Evolutionary conservation across 2,113 vertebrate species (phyloP).

Genomic region (Larimichthys polyactis): DNA sequence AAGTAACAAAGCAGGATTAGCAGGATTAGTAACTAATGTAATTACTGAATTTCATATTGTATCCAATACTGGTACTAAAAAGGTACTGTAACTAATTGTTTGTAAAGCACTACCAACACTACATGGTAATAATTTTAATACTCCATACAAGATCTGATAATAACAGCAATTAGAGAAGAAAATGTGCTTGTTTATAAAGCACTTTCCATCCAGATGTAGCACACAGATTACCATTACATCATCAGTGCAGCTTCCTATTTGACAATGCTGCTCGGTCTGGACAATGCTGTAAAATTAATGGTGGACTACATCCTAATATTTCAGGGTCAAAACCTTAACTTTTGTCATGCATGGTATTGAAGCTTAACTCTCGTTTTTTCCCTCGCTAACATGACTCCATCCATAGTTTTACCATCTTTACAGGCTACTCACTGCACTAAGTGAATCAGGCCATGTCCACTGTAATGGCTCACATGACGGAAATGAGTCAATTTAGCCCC

Average conservation of each 20-base stretch:
- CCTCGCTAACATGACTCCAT: background rate
- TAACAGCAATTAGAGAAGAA: background rate
- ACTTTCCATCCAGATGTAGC: background rate
- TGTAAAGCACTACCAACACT: background rate
- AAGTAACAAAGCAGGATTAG: background rate
- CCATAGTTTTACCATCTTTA: conserved; percentile 14
- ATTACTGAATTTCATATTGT: background rate
- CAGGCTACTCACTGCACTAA: conserved; percentile 31
- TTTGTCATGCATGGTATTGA: background rate
- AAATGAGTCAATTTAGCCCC: conserved; percentile 60
- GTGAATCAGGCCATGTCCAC: conserved; percentile 42
- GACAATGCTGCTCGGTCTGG: background rate
- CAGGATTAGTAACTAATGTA: background rate
- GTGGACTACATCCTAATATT: background rate
- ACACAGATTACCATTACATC: background rate
- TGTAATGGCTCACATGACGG: conserved; percentile 48
- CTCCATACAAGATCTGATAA: background rate
- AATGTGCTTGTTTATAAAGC: background rate
- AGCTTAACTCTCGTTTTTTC: background rate
- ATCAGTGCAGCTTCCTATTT: background rate
- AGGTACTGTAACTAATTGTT: background rate
- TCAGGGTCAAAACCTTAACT: background rate
- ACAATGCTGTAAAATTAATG: background rate
- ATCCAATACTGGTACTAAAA: background rate
- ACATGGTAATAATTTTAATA: background rate